phyloP scores from a whole-genome alignment of 2,113 vertebrate genomes.

The Agelaius phoeniceus region DNA sequence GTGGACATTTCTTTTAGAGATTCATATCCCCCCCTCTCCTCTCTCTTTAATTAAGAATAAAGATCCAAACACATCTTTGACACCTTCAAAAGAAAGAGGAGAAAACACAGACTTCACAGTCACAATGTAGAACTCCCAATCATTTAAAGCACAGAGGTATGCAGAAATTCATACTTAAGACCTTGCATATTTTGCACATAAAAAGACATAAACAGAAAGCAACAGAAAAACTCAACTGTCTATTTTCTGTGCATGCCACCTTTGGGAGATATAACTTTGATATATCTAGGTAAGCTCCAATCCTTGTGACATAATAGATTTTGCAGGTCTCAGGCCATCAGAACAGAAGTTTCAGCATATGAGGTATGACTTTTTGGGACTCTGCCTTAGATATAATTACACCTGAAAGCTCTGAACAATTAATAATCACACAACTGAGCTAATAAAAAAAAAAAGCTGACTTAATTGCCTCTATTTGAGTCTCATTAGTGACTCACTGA shows the following conservation, averaged over 20 bases:
- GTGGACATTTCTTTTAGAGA: background rate
- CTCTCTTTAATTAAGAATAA: slow-evolving; percentile 3
- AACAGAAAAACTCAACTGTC: background rate
- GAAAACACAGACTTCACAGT: background rate
- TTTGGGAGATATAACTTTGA: background rate
- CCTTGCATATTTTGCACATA: background rate
- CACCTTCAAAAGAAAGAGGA: background rate
- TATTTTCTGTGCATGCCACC: background rate
- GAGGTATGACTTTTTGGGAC: background rate
- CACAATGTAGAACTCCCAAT: background rate
- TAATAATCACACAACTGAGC: background rate
- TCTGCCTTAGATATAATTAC: background rate
- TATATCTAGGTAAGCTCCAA: background rate
- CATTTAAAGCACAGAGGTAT: background rate
- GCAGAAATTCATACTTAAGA: background rate
- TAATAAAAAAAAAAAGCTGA: background rate
- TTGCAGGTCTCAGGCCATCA: background rate
- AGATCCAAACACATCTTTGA: background rate
- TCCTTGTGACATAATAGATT: background rate
- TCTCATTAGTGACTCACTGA: slow-evolving; percentile 15
- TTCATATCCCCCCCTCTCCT: background rate
- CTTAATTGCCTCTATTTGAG: slow-evolving; percentile 26
- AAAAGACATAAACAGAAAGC: background rate
- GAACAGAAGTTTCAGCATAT: background rate
- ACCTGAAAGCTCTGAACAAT: slow-evolving; percentile 6